Conservation (phyloP, 1,140 invertebrate genomes). For the Drosophila sechellia region DNA sequence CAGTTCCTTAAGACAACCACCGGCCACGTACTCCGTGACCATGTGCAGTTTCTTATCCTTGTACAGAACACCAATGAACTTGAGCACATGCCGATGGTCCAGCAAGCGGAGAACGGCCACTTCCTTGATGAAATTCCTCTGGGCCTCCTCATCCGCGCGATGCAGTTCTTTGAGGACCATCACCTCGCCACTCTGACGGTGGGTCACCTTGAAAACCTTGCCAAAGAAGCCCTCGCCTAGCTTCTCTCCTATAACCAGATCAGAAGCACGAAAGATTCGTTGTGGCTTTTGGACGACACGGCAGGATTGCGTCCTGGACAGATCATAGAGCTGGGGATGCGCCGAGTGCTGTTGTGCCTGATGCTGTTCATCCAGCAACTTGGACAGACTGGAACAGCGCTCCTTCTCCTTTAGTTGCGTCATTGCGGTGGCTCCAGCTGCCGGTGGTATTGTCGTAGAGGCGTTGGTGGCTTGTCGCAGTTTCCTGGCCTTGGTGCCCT, state of each 20-base stretch:
- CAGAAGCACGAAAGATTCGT: conserved; percentile 94
- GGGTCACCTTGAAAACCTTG: conserved; percentile 95
- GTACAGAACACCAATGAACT: conserved; percentile 97
- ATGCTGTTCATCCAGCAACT: conserved; percentile 89
- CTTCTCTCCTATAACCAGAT: conserved; percentile 93
- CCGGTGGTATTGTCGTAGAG: conserved; percentile 18
- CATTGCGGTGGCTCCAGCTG: conserved; percentile 9
- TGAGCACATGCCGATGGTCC: conserved; percentile 94
- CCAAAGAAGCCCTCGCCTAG: conserved; percentile 97
- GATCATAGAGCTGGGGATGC: conserved; percentile 86
- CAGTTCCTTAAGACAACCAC: conserved; percentile 94
- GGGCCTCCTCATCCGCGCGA: conserved; percentile 96
- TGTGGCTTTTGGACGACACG: conserved; percentile 90
- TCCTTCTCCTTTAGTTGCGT: conserved; percentile 88
- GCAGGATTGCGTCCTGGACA: conserved; percentile 94
- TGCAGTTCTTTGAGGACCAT: conserved; percentile 98
- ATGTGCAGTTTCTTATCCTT: conserved; percentile 96
- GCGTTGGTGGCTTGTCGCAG: conserved; percentile 54
- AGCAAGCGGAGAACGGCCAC: conserved; percentile 95
- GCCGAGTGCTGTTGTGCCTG: conserved; percentile 66
- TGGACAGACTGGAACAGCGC: conserved; percentile 93
- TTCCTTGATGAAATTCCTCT: conserved; percentile 97
- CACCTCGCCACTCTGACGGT: conserved; percentile 94
- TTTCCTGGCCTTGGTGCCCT: conserved; percentile 47
- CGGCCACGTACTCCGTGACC: conserved; percentile 96